phyloP scores from a whole-genome alignment of 2,888 invertebrate genomes.

The Leptinotarsa rubiginosa region DNA sequence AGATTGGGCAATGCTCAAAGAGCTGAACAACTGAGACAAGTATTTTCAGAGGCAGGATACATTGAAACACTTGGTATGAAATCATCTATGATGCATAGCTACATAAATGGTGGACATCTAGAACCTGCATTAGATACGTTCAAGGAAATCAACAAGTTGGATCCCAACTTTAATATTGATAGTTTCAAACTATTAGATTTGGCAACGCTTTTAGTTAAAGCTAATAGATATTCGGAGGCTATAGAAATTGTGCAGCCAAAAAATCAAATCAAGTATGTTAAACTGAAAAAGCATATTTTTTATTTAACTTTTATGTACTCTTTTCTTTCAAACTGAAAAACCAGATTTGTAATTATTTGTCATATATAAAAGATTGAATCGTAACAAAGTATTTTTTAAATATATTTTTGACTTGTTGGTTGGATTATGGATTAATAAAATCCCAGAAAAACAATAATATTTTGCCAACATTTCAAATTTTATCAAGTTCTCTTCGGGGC shows the following conservation, averaged over 20 bases:
- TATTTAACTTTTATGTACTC: too few relatives aligned
- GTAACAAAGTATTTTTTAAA: too few relatives aligned
- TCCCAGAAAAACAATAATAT: too few relatives aligned
- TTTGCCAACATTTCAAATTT: too few relatives aligned
- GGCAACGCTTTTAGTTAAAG: slow-evolving; percentile 71
- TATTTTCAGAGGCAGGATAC: slow-evolving; percentile 46
- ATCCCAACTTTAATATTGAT: slow-evolving; percentile 73
- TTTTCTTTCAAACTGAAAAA: too few relatives aligned
- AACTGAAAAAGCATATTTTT: neutral
- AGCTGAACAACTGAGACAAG: slow-evolving; percentile 66
- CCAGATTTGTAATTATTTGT: too few relatives aligned
- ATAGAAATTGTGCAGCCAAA: slow-evolving; percentile 69
- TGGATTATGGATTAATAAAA: too few relatives aligned
- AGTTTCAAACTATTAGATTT: slow-evolving; percentile 76
- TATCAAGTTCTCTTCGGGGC: too few relatives aligned
- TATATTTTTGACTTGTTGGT: neutral
- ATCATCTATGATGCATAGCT: slow-evolving; percentile 73
- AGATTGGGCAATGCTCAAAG: slow-evolving; percentile 69
- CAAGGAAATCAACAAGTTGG: slow-evolving; percentile 68
- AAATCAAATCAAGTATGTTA: slow-evolving; percentile 23
- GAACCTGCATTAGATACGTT: slow-evolving; percentile 69
- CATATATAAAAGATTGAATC: too few relatives aligned
- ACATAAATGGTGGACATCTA: slow-evolving; percentile 70
- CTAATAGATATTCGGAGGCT: slow-evolving; percentile 66
- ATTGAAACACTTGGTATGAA: slow-evolving; percentile 71